A percentile compares a stretch with the other conserved stretches of the same genome.
Conservation (phyloP, 2,888 invertebrate genomes). For the Conus canariensis region DNA sequence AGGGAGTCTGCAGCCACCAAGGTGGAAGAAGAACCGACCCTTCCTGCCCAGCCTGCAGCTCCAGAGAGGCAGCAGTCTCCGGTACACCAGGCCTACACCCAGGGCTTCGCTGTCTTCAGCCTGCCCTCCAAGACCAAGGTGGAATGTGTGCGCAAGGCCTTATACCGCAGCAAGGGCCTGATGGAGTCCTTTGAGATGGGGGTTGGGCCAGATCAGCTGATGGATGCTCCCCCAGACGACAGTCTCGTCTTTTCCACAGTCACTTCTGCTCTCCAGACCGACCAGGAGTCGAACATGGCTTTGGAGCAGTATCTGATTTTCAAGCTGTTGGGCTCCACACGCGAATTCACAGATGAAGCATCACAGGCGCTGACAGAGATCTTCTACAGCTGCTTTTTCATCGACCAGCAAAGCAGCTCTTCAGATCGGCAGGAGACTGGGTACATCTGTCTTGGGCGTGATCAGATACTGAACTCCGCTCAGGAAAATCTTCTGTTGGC, state of each 20-base stretch:
- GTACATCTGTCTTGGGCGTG: conserved; percentile 74
- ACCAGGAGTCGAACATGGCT: conserved; percentile 68
- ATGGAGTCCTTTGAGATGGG: conserved; percentile 58
- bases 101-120: conserved; percentile 74
- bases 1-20: neutral
- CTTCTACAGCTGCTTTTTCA: conserved; percentile 77
- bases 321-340: conserved; percentile 61
- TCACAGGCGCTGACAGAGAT: conserved; percentile 75
- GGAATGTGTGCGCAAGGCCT: conserved; percentile 70
- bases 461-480: conserved; percentile 73
- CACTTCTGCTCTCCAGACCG: conserved; percentile 67
- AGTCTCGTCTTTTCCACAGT: conserved; percentile 70
- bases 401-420: conserved; percentile 68
- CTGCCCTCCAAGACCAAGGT: conserved; percentile 72
- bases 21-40: neutral
- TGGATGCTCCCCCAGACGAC: conserved; percentile 61
- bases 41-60: neutral
- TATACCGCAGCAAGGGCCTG: conserved; percentile 67
- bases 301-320: conserved; percentile 71
- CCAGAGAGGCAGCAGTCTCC: conserved; percentile 20
- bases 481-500: conserved; percentile 72
- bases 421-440: conserved; percentile 70
- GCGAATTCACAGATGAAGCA: conserved; percentile 60
- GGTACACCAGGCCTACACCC: conserved; percentile 48
- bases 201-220: conserved; percentile 13